Base-by-base conservation (phyloP, 1,140 invertebrate genomes). In the Drosophila repleta region DNA sequence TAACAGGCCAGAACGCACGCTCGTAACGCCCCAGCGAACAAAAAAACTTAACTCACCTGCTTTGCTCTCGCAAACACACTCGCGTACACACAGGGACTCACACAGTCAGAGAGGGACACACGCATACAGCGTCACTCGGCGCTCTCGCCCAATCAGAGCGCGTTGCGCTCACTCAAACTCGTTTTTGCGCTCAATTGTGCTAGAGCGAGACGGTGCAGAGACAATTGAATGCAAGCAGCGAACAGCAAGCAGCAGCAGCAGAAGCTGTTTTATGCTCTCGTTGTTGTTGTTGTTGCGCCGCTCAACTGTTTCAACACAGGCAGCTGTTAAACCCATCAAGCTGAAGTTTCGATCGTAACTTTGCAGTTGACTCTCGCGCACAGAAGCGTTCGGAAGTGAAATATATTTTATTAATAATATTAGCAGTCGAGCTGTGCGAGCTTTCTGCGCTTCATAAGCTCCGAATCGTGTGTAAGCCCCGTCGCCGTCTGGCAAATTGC, bases 371-470 rank as follows among this genome's bases (percentile, higher is more conserved):
- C 84, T 89, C 78, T 91, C 76, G 90, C 84, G 90, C 87, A 91
- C 90, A 88, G 90, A 91, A 91, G 90, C 90, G 90, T 91, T 91
- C 90, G 90, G 90, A 91, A 91, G 90, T 91, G 90, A 81, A 91
- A 91, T 90, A 91, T 91, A 90, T 90, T 91, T 90, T 91, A 91
- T 91, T 91, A 91, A 89, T 88, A 89, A 84, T 88, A 87, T 87
- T 87, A 88, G 71, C 81, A 74, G 71, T 57, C 58, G 57, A 64
- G 37, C 56, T 17, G 37, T 57, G 49, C 26, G 26, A 52, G 53
- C 55, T 29, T 48, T 49, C 10, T 35, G 43, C 48, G 41, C 41
- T 48, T 57, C n/a, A 39, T 37, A 35, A 55, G 26, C 73, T 48
- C 67, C 66, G 53, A 32, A 26, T 48, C 39, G 41, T 56, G 41